These are phyloP conservation scores for Macaca fascicularis DNA, from an alignment of 2,113 vertebrate genomes.

Conservation along the genomic window T2T-MFA8v1.1 NC_088392.1:13548501-13549000, in stretches of 20 bases:
- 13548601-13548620: too few relatives aligned
- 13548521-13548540: too few relatives aligned
- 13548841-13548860: not conserved
- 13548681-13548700: too few relatives aligned
- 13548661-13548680: too few relatives aligned
- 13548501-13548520: too few relatives aligned
- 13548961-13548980: not conserved
- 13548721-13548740: not conserved
- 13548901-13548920: not conserved
- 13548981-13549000: not conserved
- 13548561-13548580: too few relatives aligned
- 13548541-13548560: fast-evolving
- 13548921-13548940: not conserved
- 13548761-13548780: not conserved
- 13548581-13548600: too few relatives aligned
- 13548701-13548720: not conserved
- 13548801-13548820: not conserved
- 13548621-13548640: too few relatives aligned
- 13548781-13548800: not conserved
- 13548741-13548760: not conserved
- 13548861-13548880: not conserved
- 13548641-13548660: too few relatives aligned
- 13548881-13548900: not conserved
- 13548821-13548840: not conserved
- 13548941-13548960: not conserved